Evolutionary conservation across 2,888 invertebrate species (phyloP).

Genomic region (Erebia aethiops): DNA sequence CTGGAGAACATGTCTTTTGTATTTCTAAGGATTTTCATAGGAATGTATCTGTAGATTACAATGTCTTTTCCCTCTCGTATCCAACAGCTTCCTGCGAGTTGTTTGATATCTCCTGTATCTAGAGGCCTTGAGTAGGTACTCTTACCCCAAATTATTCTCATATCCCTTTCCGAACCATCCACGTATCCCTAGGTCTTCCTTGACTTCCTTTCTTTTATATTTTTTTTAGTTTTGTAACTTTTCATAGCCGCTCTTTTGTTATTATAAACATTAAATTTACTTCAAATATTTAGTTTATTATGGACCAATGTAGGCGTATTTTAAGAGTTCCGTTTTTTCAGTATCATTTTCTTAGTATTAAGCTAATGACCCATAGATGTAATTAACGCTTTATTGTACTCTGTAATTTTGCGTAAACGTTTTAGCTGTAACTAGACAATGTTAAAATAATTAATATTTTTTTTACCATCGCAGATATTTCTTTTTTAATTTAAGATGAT

Average conservation of each 20-base stretch:
- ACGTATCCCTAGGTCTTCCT: not conserved
- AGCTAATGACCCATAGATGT: conserved; percentile 18
- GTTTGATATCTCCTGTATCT: no score
- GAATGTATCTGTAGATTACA: no score
- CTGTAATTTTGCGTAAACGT: conserved; percentile 24
- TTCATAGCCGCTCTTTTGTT: not conserved
- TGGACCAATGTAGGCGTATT: not conserved
- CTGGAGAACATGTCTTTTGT: no score
- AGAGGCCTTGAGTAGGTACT: no score
- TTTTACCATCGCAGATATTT: conserved; percentile 23
- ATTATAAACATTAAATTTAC: not conserved
- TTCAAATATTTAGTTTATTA: not conserved
- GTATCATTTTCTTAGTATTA: conserved; percentile 33
- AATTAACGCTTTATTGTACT: conserved; percentile 32
- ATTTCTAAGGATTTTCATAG: no score
- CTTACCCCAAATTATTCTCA: no score
- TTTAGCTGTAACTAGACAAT: conserved; percentile 34
- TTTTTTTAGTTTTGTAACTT: not conserved
- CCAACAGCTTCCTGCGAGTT: no score
- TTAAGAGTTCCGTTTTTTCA: conserved; percentile 24
- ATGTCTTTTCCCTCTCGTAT: no score
- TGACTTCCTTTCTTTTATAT: not conserved
- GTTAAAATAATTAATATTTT: conserved; percentile 12
- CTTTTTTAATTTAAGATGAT: conserved; percentile 26
- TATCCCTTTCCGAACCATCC: not conserved